Conservation (phyloP, 2,888 invertebrate species). For the Atherix ibis region DNA sequence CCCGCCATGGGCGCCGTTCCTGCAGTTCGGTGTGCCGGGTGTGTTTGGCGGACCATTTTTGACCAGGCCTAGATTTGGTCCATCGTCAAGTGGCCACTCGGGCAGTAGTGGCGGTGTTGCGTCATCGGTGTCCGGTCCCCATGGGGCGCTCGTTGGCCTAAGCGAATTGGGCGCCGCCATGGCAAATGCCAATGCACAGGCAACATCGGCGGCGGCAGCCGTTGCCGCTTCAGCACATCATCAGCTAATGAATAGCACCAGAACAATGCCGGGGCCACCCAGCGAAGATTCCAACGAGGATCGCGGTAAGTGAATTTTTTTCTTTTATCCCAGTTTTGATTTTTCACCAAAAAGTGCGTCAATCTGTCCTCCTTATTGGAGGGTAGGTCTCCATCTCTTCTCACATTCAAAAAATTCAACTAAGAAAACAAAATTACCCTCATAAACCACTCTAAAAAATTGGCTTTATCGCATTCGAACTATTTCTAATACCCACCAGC, state of each 20-base stretch:
- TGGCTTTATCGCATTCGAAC: too few species aligned
- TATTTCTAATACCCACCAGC: too few species aligned
- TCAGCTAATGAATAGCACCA: slow-evolving; percentile 12
- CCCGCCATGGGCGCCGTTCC: slow-evolving; percentile 43
- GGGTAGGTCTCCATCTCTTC: too few species aligned
- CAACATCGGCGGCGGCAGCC: slow-evolving; percentile 11
- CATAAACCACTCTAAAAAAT: too few species aligned
- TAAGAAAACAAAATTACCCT: too few species aligned
- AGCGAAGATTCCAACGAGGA: slow-evolving; percentile 41
- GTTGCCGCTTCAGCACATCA: slow-evolving; percentile 27
- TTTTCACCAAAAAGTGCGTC: too few species aligned
- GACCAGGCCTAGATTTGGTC: slow-evolving; percentile 23
- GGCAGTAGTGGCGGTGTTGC: slow-evolving; percentile 10
- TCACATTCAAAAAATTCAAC: too few species aligned
- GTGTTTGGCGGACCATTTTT: slow-evolving; percentile 27
- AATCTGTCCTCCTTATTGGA: too few species aligned
- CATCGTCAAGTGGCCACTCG: slow-evolving; percentile 19
- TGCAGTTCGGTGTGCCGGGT: slow-evolving; percentile 34
- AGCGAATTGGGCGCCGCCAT: slow-evolving; percentile 15
- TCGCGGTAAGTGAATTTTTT: slow-evolving; percentile 27
- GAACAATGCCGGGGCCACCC: slow-evolving; percentile 33
- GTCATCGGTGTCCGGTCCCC: slow-evolving; percentile 14
- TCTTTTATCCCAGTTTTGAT: too few species aligned
- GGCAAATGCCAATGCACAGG: slow-evolving; percentile 26
- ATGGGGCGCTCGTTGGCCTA: slow-evolving; percentile 17